Base-by-base conservation (phyloP, 2,113 vertebrate species). In the Triplophysa tibetana region DNA sequence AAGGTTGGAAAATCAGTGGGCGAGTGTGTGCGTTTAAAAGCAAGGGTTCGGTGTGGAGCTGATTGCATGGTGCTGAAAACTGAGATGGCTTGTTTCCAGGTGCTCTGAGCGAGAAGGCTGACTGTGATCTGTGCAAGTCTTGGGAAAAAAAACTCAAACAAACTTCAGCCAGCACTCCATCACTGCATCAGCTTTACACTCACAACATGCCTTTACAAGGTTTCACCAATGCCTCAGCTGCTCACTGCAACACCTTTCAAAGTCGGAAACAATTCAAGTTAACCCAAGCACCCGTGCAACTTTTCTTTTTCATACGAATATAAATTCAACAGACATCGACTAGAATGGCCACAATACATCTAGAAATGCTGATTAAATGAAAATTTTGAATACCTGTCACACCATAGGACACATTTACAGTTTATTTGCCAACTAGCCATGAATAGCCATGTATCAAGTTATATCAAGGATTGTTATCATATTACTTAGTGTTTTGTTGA, bases 31-130 rank as follows among this genome's bases (percentile, higher is more conserved):
- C 58, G 72, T 26, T 75, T 79, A 56, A 75, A 45, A 33, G 43
- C 17, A 41, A 29, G 29, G 33, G 4, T 52, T n/a, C 33, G 0
- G 24, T 23, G 69, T 62, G 11, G 24, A 45, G 76, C 58, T 81
- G 82, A 85, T 85, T 81, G 56, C 16, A 29, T 81, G 79, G 76
- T 83, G 82, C 79, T 80, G 82, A 84, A 82, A 85, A 72, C 81
- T 52, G 66, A 66, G 21, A 65, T 81, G 82, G 76, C 70, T 58
- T 13, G 23, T 63, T 75, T 80, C 76, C 82, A 83, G 76, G 56
- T 66, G 72, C 78, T 67, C 67, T 23, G 61, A 79, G 60, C 67
- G 38, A 62, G 64, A 50, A 69, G 63, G 70, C 69, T 48, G 2
- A 75, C 5, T 24, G 62, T 61, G 63, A 64, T 60, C 83, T 61